A percentile compares a stretch with the other conserved stretches of the same genome.
phyloP scores from a whole-genome alignment of 2,888 invertebrate genomes.

The Nesidiocoris tenuis region DNA sequence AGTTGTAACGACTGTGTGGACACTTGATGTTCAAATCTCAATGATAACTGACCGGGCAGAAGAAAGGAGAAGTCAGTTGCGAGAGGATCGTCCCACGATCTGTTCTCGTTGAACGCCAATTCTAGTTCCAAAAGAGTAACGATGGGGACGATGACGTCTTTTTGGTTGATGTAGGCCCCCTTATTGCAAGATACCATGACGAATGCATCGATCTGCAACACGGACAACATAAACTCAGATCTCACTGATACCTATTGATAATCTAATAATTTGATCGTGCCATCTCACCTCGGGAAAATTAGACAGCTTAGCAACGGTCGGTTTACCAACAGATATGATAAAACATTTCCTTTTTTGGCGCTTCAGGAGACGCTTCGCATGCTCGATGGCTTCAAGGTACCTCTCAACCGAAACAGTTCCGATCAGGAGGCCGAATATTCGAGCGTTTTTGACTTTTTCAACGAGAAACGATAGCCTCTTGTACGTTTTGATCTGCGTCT shows the following conservation, averaged over 20 bases:
- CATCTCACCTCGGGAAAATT: constrained; percentile 86
- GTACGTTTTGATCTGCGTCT: not conserved
- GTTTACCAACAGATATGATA: constrained; percentile 89
- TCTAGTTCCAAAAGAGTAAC: constrained; percentile 92
- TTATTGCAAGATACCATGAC: constrained; percentile 90
- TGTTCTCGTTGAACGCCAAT: constrained; percentile 67
- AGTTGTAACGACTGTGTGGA: no score
- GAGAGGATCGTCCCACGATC: constrained; percentile 58
- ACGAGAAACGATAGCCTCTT: constrained; percentile 63
- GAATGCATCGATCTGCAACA: constrained; percentile 79
- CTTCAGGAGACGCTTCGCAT: constrained; percentile 71
- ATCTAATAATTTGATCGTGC: no score
- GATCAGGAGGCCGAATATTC: constrained; percentile 82
- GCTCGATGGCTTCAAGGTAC: constrained; percentile 71
- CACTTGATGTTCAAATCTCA: no score
- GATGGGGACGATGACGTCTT: constrained; percentile 86
- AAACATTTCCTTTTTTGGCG: constrained; percentile 78
- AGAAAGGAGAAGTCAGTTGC: constrained; percentile 25
- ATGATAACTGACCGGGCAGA: no score
- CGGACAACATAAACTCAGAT: no score
- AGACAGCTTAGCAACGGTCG: constrained; percentile 90
- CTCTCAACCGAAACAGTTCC: constrained; percentile 84
- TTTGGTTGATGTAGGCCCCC: constrained; percentile 77
- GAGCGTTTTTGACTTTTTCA: constrained; percentile 89
- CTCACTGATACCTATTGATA: no score